These are phyloP conservation scores for Pteropus rufus DNA, from an alignment of 2,797 vertebrate species.

Conservation along the genomic window DNA sequence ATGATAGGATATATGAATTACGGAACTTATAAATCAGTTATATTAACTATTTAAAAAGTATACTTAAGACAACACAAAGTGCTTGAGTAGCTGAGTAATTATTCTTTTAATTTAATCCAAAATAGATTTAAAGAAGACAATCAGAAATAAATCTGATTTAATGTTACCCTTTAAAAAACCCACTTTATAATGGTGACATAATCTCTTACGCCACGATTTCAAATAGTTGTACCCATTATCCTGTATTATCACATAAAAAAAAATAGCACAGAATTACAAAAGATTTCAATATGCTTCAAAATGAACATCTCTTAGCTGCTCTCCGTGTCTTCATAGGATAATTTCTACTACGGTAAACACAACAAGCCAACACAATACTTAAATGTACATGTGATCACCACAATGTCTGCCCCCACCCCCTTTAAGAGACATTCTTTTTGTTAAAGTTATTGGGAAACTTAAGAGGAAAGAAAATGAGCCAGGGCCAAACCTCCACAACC, in stretches of 20 bases:
- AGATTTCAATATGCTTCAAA: background rate
- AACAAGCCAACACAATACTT: background rate
- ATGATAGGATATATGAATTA: background rate
- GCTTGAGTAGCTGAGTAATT: background rate
- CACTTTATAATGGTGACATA: background rate
- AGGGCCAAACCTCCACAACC: background rate
- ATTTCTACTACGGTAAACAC: background rate
- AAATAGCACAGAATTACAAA: background rate
- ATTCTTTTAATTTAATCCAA: constrained; percentile 9
- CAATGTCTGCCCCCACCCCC: background rate
- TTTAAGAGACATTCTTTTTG: background rate
- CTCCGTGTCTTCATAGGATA: background rate
- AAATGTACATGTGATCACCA: background rate
- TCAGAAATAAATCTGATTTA: background rate
- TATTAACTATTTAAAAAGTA: constrained; percentile 17
- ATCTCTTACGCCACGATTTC: background rate
- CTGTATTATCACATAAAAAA: background rate
- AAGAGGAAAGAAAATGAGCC: background rate
- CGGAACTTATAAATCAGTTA: background rate
- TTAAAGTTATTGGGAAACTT: background rate
- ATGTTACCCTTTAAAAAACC: background rate
- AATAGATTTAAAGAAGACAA: background rate
- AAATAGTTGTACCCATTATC: background rate
- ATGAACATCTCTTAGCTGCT: background rate
- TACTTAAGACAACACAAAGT: background rate